Conservation (phyloP, 2,888 invertebrate genomes). For the Acrobasis consociella region DNA sequence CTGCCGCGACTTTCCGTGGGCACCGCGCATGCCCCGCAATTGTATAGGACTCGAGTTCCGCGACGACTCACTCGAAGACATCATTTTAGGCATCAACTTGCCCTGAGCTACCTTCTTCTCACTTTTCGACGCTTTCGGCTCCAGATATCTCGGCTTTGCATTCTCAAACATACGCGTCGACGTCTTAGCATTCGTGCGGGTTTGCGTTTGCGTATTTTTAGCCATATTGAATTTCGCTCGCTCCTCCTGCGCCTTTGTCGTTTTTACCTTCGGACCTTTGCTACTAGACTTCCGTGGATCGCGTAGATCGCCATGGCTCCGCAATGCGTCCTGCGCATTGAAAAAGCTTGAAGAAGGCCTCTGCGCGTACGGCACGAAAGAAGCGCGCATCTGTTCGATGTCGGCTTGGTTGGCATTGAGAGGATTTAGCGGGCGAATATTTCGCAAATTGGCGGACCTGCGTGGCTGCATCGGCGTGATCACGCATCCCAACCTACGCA, state of each 20-base stretch:
- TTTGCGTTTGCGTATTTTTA: conserved; percentile 53
- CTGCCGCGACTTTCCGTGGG: conserved; percentile 52
- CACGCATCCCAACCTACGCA: conserved; percentile 63
- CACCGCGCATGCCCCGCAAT: conserved; percentile 48
- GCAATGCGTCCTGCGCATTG: conserved; percentile 34
- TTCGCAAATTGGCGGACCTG: conserved; percentile 33
- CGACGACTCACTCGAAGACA: conserved; percentile 86
- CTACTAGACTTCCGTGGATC: conserved; percentile 40
- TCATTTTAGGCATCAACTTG: conserved; percentile 70
- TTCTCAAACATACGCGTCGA: conserved; percentile 46
- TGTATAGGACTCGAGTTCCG: conserved; percentile 86
- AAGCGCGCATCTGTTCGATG: conserved; percentile 63
- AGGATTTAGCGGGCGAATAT: conserved; percentile 33
- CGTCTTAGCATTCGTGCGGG: conserved; percentile 38
- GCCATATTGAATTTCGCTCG: conserved; percentile 65
- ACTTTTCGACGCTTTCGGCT: conserved; percentile 68
- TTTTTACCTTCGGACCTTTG: conserved; percentile 56
- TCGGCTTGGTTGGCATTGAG: conserved; percentile 32
- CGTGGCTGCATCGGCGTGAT: conserved; percentile 47
- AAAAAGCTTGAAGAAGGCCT: conserved; percentile 44
- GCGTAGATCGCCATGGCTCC: conserved; percentile 40
- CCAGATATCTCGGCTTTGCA: conserved; percentile 84
- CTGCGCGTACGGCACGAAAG: conserved; percentile 62
- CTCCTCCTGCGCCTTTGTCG: conserved; percentile 72
- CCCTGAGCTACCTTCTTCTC: conserved; percentile 50